These are phyloP conservation scores for Pemphredon lugubris DNA, from an alignment of 2,888 invertebrate genomes.

Conservation along the genomic window DNA sequence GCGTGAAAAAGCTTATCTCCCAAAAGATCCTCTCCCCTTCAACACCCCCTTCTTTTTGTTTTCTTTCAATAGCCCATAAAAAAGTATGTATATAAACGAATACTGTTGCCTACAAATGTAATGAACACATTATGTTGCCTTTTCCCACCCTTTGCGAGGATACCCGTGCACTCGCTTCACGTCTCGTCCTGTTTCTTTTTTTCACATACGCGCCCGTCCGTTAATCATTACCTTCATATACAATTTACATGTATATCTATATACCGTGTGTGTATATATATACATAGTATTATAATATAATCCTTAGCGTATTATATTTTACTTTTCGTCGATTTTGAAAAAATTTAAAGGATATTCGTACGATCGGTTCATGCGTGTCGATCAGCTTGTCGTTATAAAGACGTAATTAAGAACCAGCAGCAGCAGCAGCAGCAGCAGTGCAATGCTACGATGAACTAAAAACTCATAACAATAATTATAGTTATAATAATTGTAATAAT, in stretches of 20 bases:
- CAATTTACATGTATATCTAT: constrained; percentile 1
- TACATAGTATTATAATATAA: constrained; percentile 26
- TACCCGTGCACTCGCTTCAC: constrained; percentile 19
- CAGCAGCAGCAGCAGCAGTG: no score
- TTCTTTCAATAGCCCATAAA: constrained; percentile 53
- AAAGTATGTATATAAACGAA: constrained; percentile 72
- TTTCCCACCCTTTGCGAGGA: constrained; percentile 39
- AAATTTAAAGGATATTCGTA: constrained; percentile 9
- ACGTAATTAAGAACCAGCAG: constrained; percentile 53
- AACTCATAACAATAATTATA: constrained; percentile 66
- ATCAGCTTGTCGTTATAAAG: constrained; percentile 40
- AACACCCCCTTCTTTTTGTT: constrained; percentile 12
- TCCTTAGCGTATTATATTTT: constrained; percentile 21
- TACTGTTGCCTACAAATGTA: constrained; percentile 77
- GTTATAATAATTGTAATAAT: constrained; percentile 51
- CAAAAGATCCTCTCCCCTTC: constrained; percentile 9
- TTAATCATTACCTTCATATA: not conserved
- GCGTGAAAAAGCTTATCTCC: constrained; percentile 10
- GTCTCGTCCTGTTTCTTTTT: constrained; percentile 28
- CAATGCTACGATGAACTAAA: constrained; percentile 58
- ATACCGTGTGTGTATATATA: constrained; percentile 6
- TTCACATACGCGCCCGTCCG: not conserved
- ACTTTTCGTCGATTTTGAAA: constrained; percentile 11
- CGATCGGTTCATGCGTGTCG: constrained; percentile 11
- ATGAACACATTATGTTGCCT: constrained; percentile 76